Base-by-base conservation (phyloP, 2,888 invertebrate species). In the Polyploca ridens region DNA sequence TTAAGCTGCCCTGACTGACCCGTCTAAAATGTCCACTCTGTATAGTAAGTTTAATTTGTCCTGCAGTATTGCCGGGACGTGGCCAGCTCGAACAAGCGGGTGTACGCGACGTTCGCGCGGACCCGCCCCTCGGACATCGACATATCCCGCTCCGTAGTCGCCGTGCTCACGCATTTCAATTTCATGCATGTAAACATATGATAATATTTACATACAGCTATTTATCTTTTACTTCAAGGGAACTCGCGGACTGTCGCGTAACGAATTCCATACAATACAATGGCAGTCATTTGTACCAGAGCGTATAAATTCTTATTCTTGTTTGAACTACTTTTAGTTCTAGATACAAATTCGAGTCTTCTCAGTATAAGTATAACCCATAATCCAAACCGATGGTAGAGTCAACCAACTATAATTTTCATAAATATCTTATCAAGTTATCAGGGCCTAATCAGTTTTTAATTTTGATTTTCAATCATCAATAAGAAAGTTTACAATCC, bases 81-180 rank as follows among this genome's bases (percentile, higher is more conserved):
- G 67, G 97, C 97, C 76, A 97, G 98, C 64, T 98, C 98, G 35
- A 97, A 98, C 92, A 98, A 98, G 89, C 94, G 94, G 27, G 95
- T 97, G 82, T 99, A 98, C 89, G 96, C 98, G 10, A 99, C 99
- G 14, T 99, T 99, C 87, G 98, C 98, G 0, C 95, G 99, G 73
- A 98, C 98, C 0, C 95, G 98, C 58, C 99, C 99, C 0, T 98
- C 98, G 0, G 98, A 98, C 87, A 98, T 97, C 64, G 98, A 98
- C 91, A 98, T 99, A 73, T 98, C 98, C 7, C 98, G 98, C 87
- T 98, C 98, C 2, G 98, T 99, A 7, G 97, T 98, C 65, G 97
- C 98, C 6, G 96, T 98, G 61, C 94, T 99, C 69, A 95, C 96
- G 73, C 96, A 96, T 66, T 98, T 97, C 92, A 97, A 97, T 86